Evolutionary conservation across 1,140 invertebrate genomes (phyloP), one percentile per base, ranked within the genome.

Genomic region (Trinorchestia longiramus): DNA sequence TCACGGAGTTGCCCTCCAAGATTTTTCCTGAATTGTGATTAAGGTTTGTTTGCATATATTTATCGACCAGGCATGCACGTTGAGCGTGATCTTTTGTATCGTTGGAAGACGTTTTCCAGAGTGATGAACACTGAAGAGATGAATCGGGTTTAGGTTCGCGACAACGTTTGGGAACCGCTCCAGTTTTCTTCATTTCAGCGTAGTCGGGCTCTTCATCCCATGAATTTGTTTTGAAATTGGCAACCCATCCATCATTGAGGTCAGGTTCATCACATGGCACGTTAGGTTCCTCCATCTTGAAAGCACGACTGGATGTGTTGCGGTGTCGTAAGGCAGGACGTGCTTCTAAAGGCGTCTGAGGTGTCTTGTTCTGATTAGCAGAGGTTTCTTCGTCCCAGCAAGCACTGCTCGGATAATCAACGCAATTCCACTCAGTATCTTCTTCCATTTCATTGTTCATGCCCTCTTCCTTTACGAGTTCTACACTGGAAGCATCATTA

Each of bases 401-500:
- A 40, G n/a, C 92, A 43, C 15, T 94, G 19, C 44, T 40, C 15
- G 92, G 36, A 47, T 94, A 43, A 47, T 40, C 41, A 45, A 94
- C 43, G 92, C 92, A 94, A 94, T 94, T 45, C 92, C 92, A 94
- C 40, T 47, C 92, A 53, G 6, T 6, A 1, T 94, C 92, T 47
- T 94, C 43, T 40, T 23, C 41, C 41, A 40, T 23, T 43, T 44
- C 44, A 45, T 45, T 19, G 11, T 15, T 28, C 0, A 40, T 44
- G n/a, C 44, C 44, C 41, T 0, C 92, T n/a, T 94, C 92, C 40
- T 47, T 94, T 40, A n/a, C 43, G 3, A 94, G 92, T 36, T 94
- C 92, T 45, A 94, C 92, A 40, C 92, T 94, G 17, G 92, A 94
- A 45, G 92, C 92, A 36, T 94, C 92, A 40, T 94, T 94, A 40